Evolutionary conservation across 2,888 invertebrate genomes (phyloP).

Genomic region (Diaphora mendica): DNA sequence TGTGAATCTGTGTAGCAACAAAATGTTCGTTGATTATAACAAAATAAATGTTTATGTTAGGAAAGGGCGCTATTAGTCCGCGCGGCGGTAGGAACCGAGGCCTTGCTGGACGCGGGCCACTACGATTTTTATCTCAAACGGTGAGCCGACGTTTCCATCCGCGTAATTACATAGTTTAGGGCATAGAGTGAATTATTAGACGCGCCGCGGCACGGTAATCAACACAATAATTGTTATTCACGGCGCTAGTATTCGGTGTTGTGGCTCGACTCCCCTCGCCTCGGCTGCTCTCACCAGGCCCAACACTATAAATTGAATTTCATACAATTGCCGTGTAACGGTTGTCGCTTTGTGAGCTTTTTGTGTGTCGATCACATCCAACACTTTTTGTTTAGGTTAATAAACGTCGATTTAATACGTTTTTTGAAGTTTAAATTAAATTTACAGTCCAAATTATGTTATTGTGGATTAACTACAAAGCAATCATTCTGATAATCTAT

Average conservation of each 20-base stretch:
- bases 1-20: slow-evolving; percentile 46
- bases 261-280: slow-evolving; percentile 39
- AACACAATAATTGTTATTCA: slow-evolving; percentile 82
- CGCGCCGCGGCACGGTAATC: slow-evolving; percentile 78
- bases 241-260: slow-evolving; percentile 70
- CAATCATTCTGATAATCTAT: slow-evolving; percentile 33
- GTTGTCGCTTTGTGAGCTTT: slow-evolving; percentile 64
- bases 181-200: slow-evolving; percentile 84
- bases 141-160: slow-evolving; percentile 82
- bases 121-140: slow-evolving; percentile 84
- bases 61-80: slow-evolving; percentile 70
- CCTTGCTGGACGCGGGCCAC: slow-evolving; percentile 45
- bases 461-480: slow-evolving; percentile 12
- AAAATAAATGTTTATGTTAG: slow-evolving; percentile 81
- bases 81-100: slow-evolving; percentile 57
- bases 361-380: slow-evolving; percentile 46
- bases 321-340: slow-evolving; percentile 68
- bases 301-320: slow-evolving; percentile 75
- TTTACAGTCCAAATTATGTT: slow-evolving; percentile 40
- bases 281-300: slow-evolving; percentile 15
- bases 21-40: slow-evolving; percentile 57
- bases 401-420: slow-evolving; percentile 40
- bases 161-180: slow-evolving; percentile 85
- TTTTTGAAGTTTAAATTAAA: slow-evolving; percentile 38
- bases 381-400: slow-evolving; percentile 51